Evolutionary conservation across 2,888 invertebrate species (phyloP).

Genomic region (Brachyptera putata): DNA sequence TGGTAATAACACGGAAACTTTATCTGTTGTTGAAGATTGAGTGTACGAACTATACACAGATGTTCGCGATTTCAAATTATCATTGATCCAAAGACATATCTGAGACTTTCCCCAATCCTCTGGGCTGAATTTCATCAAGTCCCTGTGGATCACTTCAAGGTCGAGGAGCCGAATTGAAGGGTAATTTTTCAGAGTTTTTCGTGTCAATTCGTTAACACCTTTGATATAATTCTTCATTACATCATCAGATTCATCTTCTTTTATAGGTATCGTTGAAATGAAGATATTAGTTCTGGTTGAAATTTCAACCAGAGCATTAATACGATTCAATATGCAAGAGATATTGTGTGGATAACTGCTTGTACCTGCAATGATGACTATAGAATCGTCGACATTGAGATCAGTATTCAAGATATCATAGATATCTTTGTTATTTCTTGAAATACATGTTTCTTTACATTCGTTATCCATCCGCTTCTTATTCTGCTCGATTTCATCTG

Average conservation of each 20-base stretch:
- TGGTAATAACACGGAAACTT: too few species aligned
- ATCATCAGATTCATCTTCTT: not conserved
- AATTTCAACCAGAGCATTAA: not conserved
- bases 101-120: not conserved
- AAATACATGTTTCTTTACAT: not conserved
- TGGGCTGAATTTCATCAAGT: not conserved
- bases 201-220: not conserved
- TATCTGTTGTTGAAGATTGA: too few species aligned
- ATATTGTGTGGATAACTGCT: not conserved
- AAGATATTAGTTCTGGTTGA: not conserved
- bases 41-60: too few species aligned
- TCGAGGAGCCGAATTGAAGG: not conserved
- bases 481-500: not conserved
- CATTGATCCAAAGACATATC: not conserved
- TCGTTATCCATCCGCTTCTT: not conserved
- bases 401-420: not conserved
- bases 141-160: not conserved
- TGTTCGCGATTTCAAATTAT: too few species aligned
- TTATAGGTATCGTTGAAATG: not conserved
- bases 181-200: not conserved
- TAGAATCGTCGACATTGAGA: not conserved
- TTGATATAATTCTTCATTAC: not conserved
- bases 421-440: not conserved
- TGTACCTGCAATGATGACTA: not conserved
- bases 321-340: too few species aligned